A percentile compares a stretch with the other conserved stretches of the same genome.
Evolutionary conservation across 2,113 vertebrate species (phyloP).

Genomic region (Podiceps cristatus): DNA sequence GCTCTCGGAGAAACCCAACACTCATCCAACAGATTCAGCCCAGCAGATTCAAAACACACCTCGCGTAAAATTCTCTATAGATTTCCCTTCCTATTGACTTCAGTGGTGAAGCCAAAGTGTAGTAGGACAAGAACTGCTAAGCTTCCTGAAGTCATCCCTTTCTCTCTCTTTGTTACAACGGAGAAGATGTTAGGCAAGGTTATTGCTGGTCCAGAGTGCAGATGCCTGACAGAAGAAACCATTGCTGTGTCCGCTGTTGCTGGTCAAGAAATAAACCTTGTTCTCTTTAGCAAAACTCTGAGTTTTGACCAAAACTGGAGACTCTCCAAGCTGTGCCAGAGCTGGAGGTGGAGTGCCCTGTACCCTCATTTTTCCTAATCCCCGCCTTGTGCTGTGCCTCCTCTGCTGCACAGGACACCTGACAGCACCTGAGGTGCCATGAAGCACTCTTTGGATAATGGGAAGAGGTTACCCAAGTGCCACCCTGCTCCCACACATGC

Average conservation of each 20-base stretch:
- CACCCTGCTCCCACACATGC: accelerated
- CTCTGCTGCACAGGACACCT: accelerated
- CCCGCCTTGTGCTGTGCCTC: background rate
- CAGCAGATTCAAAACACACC: background rate
- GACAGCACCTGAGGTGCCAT: background rate
- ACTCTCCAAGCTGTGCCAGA: background rate
- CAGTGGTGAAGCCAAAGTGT: background rate
- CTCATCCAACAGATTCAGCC: background rate
- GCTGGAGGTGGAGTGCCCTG: background rate
- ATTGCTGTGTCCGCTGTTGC: background rate
- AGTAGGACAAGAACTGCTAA: background rate
- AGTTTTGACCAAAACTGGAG: background rate
- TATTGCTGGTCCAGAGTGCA: background rate
- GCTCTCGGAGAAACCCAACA: background rate
- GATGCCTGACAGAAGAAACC: background rate
- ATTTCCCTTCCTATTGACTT: background rate
- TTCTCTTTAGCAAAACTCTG: background rate
- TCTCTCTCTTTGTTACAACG: background rate
- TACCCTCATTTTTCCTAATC: background rate
- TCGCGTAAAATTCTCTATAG: background rate
- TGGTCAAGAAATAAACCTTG: background rate
- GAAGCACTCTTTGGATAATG: background rate
- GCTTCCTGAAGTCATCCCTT: background rate
- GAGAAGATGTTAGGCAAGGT: background rate
- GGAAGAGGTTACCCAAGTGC: background rate